Evolutionary conservation across 2,797 vertebrate species (phyloP), one percentile per base, ranked within the genome.

Genomic region (Margarornis squamiger): DNA sequence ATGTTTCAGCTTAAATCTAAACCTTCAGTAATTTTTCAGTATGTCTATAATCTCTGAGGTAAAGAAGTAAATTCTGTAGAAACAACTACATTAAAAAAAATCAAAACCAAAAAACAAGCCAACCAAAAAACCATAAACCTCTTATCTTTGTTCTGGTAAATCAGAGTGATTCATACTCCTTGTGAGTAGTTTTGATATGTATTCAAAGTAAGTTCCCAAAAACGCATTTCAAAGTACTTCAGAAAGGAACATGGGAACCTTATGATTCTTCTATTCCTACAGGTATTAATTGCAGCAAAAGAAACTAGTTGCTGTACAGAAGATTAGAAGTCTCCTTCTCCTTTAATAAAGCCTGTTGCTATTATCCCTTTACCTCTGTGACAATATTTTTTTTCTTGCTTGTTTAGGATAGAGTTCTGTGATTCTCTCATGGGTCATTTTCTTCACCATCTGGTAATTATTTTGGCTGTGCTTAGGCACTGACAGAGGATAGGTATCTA

Each of bases 371-470:
- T 78, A 81, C 51, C n/a, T 82, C 62, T 81, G 62, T 0, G 14
- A 62, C 30, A 84, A 73, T 70, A 70, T 68, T 78, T 95, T 93
- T 48, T 66, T 30, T 81, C 29, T 92, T 49, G 29, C 59, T 88
- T 79, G 29, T 82, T 94, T 48, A 68, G 34, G 20, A 79, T 76
- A 29, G 66, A 76, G 29, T 78, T 93, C 46, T 32, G 34, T 48
- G 67, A 36, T 79, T 94, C 80, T 90, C 45, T n/a, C 41, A 14
- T 81, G 39, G 39, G 32, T 75, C 73, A 88, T 73, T 90, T 88
- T 90, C 88, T 81, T 71, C 82, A 90, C 43, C 73, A 86, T 66
- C 66, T 84, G 62, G 36, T 84, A 90, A 88, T 93, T 95, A 76
- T 90, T 95, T 90, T 67, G 72, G n/a, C 38, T 59, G n/a, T 78